Evolutionary conservation across 2,113 vertebrate species (phyloP).

Genomic region (Saccopteryx leptura): DNA sequence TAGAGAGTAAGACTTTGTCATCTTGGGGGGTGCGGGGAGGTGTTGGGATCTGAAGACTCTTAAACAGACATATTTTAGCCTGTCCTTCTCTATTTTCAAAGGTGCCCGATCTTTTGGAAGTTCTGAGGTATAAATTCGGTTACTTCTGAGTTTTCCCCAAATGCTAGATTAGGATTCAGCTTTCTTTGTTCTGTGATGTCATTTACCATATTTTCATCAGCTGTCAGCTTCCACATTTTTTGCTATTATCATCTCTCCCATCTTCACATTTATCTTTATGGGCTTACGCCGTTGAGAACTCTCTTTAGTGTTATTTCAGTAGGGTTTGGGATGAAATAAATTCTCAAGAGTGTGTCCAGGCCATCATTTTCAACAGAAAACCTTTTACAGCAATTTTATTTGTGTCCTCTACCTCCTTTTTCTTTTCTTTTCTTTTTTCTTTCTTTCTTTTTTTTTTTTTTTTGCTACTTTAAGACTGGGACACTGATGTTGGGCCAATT

Average conservation of each 20-base stretch:
- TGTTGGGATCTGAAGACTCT: not conserved
- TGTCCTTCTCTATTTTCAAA: not conserved
- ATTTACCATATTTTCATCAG: constrained; percentile 18
- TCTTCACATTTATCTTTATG: constrained; percentile 16
- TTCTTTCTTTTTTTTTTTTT: no score
- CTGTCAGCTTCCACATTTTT: not conserved
- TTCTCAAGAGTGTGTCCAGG: not conserved
- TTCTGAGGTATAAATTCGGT: not conserved
- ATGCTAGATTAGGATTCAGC: not conserved
- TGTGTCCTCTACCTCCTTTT: not conserved
- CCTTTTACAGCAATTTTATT: not conserved
- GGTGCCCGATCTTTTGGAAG: not conserved
- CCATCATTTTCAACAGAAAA: constrained; percentile 6
- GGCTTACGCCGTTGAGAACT: not conserved
- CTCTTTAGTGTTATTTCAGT: not conserved
- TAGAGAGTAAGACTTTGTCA: not conserved
- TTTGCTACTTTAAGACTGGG: not conserved
- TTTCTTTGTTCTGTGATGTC: not conserved
- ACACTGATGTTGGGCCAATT: not conserved
- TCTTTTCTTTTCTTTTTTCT: no score
- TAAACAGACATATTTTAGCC: not conserved
- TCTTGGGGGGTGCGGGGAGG: not conserved
- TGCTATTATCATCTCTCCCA: not conserved
- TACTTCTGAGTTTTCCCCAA: not conserved
- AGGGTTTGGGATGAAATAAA: not conserved